Conservation (phyloP, 2,797 vertebrate species). For the Monodelphis domestica region DNA sequence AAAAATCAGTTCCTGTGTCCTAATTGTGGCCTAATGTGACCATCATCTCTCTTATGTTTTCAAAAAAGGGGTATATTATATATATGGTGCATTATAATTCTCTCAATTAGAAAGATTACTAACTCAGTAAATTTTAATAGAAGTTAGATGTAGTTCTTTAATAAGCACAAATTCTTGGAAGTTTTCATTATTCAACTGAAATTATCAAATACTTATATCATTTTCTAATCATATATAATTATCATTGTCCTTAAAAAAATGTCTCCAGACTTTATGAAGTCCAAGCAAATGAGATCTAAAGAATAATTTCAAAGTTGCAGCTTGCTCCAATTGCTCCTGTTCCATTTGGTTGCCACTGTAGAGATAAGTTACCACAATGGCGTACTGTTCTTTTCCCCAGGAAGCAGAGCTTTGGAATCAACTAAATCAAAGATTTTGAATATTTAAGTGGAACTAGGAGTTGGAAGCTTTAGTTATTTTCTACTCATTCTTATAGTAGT, state of each 20-base stretch:
- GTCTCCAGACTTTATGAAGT: neutral
- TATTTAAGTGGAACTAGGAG: slow-evolving; percentile 34
- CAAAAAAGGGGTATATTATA: slow-evolving; percentile 14
- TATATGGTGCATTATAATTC: neutral
- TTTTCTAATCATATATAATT: neutral
- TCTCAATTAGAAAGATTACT: slow-evolving; percentile 15
- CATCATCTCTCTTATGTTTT: neutral
- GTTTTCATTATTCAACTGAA: neutral
- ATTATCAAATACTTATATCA: neutral
- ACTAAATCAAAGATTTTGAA: neutral
- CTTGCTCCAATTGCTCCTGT: neutral
- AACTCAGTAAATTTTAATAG: neutral
- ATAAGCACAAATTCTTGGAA: slow-evolving; percentile 27
- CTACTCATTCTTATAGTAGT: slow-evolving; percentile 4
- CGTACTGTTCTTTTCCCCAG: neutral
- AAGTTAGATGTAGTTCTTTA: slow-evolving; percentile 31
- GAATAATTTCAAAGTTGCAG: neutral
- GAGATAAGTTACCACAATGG: neutral
- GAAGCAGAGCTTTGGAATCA: neutral
- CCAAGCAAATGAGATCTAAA: neutral
- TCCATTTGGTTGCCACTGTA: slow-evolving; percentile 10
- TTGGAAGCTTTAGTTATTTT: neutral
- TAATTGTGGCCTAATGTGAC: neutral
- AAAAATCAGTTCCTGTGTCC: slow-evolving; percentile 13
- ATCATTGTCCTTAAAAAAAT: neutral